Percentiles rank a stretch among this genome's conserved stretches.
Evolutionary conservation across 2,888 invertebrate species (phyloP).

Genomic region (Idaea straminata): DNA sequence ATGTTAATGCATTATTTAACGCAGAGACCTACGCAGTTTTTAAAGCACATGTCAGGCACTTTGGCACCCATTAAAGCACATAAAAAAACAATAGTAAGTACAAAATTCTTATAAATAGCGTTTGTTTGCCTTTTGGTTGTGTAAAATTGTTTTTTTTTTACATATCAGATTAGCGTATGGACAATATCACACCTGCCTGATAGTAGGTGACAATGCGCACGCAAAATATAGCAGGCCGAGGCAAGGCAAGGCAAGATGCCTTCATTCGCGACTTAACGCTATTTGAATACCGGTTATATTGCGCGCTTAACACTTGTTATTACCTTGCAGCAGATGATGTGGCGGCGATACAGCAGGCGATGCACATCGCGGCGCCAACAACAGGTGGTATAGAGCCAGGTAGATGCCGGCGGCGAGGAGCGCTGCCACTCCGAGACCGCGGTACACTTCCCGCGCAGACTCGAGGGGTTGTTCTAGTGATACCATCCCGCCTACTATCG

Average conservation of each 20-base stretch:
- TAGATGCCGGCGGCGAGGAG: conserved; percentile 84
- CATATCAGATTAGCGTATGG: too few relatives aligned
- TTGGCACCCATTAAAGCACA: too few relatives aligned
- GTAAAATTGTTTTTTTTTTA: too few relatives aligned
- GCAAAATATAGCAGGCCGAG: too few relatives aligned
- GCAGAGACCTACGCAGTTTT: neutral
- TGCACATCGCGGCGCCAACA: conserved; percentile 86
- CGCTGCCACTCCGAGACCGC: conserved; percentile 83
- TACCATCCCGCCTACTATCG: conserved; percentile 81
- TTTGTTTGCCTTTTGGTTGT: too few relatives aligned
- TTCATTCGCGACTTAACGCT: too few relatives aligned
- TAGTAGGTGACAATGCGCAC: too few relatives aligned
- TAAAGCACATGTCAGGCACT: neutral
- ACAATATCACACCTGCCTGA: too few relatives aligned
- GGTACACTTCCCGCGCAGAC: conserved; percentile 76
- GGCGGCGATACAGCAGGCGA: conserved; percentile 84
- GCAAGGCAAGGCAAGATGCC: too few relatives aligned
- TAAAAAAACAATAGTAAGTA: too few relatives aligned
- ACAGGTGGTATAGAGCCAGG: conserved; percentile 86
- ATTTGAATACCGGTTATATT: too few relatives aligned
- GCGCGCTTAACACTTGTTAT: conserved; percentile 8
- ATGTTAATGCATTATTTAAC: conserved; percentile 4
- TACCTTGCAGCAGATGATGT: conserved; percentile 83
- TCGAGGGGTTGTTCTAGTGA: conserved; percentile 63
- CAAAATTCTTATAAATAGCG: too few relatives aligned